phyloP scores from a whole-genome alignment of 1,140 invertebrate genomes.

The Nixonia krombeini region DNA sequence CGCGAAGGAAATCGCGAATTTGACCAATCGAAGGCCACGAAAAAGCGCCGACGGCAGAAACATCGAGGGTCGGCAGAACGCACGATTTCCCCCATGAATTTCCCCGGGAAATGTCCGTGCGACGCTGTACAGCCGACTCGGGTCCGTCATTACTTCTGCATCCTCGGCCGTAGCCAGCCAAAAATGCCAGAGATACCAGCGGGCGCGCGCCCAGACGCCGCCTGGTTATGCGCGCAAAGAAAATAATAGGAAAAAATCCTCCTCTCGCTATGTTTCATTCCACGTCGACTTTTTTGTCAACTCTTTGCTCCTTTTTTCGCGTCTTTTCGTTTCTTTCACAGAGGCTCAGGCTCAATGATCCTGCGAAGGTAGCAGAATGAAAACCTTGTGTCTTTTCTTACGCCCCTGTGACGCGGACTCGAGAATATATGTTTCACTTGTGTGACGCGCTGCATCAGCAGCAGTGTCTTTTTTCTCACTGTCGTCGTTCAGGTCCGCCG shows the following conservation, averaged over 20 bases:
- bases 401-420: neutral
- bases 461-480: neutral
- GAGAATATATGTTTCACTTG: neutral
- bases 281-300: conserved; percentile 11
- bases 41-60: no score
- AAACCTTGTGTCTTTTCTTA: conserved; percentile 24
- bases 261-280: conserved; percentile 20
- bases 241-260: conserved; percentile 63
- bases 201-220: conserved; percentile 70
- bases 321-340: conserved; percentile 1
- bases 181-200: conserved; percentile 70
- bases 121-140: neutral
- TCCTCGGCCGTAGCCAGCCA: conserved; percentile 32
- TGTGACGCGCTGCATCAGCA: neutral
- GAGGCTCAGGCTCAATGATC: conserved; percentile 19
- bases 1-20: neutral
- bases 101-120: no score
- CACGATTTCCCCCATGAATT: no score
- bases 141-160: conserved; percentile 54
- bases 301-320: conserved; percentile 24
- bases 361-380: conserved; percentile 27
- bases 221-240: conserved; percentile 58
- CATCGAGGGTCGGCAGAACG: no score
- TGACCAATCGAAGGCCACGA: no score
- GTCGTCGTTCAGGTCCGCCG: neutral